Percentiles rank a stretch among this genome's conserved stretches.
Evolutionary conservation across 2,113 vertebrate genomes (phyloP).

Genomic region (Hydrolagus affinis): DNA sequence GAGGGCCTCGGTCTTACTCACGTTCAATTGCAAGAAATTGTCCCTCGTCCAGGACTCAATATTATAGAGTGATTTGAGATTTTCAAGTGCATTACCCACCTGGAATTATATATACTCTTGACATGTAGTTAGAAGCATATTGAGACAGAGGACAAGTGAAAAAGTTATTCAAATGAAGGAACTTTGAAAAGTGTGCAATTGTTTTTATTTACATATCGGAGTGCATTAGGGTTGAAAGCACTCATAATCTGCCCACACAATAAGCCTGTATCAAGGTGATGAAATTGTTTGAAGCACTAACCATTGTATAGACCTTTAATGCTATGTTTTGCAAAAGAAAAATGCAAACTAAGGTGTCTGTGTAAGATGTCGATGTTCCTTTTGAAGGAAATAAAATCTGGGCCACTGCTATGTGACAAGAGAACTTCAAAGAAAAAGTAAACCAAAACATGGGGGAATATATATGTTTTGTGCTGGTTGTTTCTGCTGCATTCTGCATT

Average conservation of each 20-base stretch:
- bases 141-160: neutral
- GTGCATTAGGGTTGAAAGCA: neutral
- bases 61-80: conserved; percentile 24
- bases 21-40: too few relatives aligned
- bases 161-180: neutral
- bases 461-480: conserved; percentile 4
- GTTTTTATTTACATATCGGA: neutral
- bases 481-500: conserved; percentile 11
- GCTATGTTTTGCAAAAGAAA: neutral
- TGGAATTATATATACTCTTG: conserved; percentile 12
- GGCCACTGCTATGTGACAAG: neutral
- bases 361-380: neutral
- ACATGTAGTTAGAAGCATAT: neutral
- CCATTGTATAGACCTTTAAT: neutral
- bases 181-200: neutral
- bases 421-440: neutral
- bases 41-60: too few relatives aligned
- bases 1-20: too few relatives aligned
- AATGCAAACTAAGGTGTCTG: neutral
- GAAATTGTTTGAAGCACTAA: neutral
- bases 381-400: neutral
- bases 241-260: neutral
- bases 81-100: conserved; percentile 3
- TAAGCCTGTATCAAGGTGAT: neutral
- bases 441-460: neutral